Conservation (phyloP, 2,113 vertebrate species). For the Mormyrus iriodes region DNA sequence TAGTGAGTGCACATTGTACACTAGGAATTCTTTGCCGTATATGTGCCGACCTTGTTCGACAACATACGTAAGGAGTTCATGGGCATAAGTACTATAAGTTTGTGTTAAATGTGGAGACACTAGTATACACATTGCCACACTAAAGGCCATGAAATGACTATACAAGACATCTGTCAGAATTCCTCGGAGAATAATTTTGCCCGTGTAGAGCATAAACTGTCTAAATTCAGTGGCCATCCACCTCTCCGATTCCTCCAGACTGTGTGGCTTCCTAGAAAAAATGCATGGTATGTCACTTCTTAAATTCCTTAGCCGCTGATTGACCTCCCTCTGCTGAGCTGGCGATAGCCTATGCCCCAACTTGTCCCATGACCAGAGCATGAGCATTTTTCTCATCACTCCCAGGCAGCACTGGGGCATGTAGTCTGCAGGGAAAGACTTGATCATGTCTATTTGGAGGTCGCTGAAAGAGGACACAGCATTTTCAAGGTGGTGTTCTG, state of each 20-base stretch:
- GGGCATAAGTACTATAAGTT: neutral
- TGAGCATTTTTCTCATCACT: too few relatives aligned
- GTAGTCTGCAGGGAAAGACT: too few relatives aligned
- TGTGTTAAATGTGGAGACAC: neutral
- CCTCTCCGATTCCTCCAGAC: neutral
- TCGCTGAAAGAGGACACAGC: neutral
- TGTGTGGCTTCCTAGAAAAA: constrained; percentile 11
- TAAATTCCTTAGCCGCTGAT: neutral
- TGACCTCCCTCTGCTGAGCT: neutral
- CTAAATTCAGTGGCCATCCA: constrained; percentile 17
- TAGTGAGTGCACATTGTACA: constrained; percentile 21
- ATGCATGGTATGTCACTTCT: neutral
- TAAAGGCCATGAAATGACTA: constrained; percentile 25
- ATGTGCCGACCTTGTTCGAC: neutral
- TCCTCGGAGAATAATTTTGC: constrained; percentile 17
- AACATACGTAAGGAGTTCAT: constrained; percentile 11
- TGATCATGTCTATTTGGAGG: neutral
- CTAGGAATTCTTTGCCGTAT: constrained; percentile 13
- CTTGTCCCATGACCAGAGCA: too few relatives aligned
- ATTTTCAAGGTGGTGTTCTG: neutral
- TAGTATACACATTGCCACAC: constrained; percentile 22
- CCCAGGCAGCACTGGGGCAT: too few relatives aligned
- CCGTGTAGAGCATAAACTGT: constrained; percentile 30
- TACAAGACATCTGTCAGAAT: neutral
- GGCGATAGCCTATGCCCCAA: neutral